phyloP scores from a whole-genome alignment of 2,888 invertebrate species.

The Andrena praecox region DNA sequence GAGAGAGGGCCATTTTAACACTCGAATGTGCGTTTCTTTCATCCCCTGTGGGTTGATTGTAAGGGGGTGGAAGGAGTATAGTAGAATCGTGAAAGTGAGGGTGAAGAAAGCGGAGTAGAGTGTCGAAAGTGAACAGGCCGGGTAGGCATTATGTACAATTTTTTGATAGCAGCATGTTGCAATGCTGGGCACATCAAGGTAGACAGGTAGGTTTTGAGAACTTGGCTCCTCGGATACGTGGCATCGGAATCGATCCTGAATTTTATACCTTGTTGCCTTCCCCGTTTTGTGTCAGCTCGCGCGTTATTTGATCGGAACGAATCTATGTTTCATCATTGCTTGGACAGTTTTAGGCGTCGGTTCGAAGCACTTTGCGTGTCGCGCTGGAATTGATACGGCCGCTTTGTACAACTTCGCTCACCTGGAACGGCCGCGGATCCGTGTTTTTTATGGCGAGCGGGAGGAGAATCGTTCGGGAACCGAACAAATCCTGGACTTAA shows the following conservation, averaged over 20 bases:
- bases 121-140: no score
- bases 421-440: neutral
- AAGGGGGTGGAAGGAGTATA: no score
- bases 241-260: neutral
- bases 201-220: neutral
- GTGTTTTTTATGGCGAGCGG: neutral
- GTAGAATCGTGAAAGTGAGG: no score
- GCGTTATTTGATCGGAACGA: constrained; percentile 29
- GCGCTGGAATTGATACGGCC: neutral
- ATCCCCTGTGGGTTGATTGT: no score
- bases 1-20: no score
- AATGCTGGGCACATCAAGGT: neutral
- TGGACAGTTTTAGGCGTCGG: neutral
- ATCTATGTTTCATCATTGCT: constrained; percentile 22
- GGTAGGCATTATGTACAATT: no score
- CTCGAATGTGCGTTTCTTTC: no score
- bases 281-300: neutral
- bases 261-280: constrained; percentile 22
- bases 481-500: constrained; percentile 5
- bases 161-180: no score
- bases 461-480: constrained; percentile 1
- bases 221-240: neutral
- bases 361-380: neutral
- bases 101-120: no score
- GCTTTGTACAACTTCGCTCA: neutral